Evolutionary conservation across 2,797 vertebrate species (phyloP).

Genomic region (Argentina silus): DNA sequence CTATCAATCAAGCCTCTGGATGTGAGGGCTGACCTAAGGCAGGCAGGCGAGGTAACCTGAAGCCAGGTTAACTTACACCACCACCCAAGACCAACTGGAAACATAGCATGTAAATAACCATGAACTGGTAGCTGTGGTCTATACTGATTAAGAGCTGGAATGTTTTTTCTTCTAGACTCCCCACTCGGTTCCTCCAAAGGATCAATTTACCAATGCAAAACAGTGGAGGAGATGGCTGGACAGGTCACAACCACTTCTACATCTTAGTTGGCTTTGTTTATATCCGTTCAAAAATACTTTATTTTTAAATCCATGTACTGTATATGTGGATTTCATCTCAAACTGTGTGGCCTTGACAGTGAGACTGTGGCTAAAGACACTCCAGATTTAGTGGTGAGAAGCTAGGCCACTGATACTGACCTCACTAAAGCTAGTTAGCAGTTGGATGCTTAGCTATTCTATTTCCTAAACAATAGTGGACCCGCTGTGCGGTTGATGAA

Average conservation of each 20-base stretch:
- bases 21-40: conserved; percentile 50
- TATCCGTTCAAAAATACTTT: conserved; percentile 38
- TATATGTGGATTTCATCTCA: background rate
- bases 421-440: conserved; percentile 11
- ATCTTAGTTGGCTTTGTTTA: conserved; percentile 34
- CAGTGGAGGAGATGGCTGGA: conserved; percentile 34
- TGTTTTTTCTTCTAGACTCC: conserved; percentile 21
- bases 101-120: conserved; percentile 37
- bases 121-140: conserved; percentile 7
- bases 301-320: too few species aligned
- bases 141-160: conserved; percentile 11
- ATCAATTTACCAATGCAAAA: conserved; percentile 40
- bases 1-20: conserved; percentile 62
- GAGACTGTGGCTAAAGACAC: background rate
- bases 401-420: conserved; percentile 10
- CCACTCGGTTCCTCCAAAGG: background rate
- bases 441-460: conserved; percentile 63
- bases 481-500: conserved; percentile 54
- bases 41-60: conserved; percentile 52
- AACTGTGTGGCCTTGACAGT: background rate
- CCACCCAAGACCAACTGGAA: conserved; percentile 35
- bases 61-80: conserved; percentile 46
- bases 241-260: conserved; percentile 33
- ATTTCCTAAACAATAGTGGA: conserved; percentile 65
- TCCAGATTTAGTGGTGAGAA: background rate